These are phyloP conservation scores for Chirona hameri DNA, from an alignment of 2,888 invertebrate species.

Conservation along the genomic window DNA sequence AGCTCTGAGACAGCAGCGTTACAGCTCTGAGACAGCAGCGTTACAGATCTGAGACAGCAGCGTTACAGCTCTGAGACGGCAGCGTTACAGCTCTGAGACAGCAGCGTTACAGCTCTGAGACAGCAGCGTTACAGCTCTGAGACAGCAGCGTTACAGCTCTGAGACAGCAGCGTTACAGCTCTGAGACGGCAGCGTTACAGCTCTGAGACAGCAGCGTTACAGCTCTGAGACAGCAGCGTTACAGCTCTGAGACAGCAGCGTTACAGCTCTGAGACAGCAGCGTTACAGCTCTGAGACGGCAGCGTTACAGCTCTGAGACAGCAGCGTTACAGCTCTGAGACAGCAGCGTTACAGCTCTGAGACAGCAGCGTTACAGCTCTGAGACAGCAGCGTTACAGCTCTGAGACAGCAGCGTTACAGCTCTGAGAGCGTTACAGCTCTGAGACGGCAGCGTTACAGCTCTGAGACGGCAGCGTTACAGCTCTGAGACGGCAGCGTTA, in stretches of 20 bases:
- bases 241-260: background rate
- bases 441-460: background rate
- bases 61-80: background rate
- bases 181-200: background rate
- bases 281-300: background rate
- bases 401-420: background rate
- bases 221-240: background rate
- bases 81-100: too few relatives aligned
- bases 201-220: too few relatives aligned
- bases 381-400: too few relatives aligned
- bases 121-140: too few relatives aligned
- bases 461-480: background rate
- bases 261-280: too few relatives aligned
- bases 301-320: too few relatives aligned
- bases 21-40: background rate
- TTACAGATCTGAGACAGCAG: too few relatives aligned
- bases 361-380: background rate
- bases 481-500: too few relatives aligned
- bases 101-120: background rate
- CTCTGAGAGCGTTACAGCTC: too few relatives aligned
- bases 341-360: too few relatives aligned
- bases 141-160: background rate
- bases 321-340: background rate
- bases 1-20: background rate
- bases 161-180: too few relatives aligned